A percentile compares a stretch with the other conserved stretches of the same genome.
Evolutionary conservation across 2,113 vertebrate species (phyloP).

Genomic region (Phycodurus eques): DNA sequence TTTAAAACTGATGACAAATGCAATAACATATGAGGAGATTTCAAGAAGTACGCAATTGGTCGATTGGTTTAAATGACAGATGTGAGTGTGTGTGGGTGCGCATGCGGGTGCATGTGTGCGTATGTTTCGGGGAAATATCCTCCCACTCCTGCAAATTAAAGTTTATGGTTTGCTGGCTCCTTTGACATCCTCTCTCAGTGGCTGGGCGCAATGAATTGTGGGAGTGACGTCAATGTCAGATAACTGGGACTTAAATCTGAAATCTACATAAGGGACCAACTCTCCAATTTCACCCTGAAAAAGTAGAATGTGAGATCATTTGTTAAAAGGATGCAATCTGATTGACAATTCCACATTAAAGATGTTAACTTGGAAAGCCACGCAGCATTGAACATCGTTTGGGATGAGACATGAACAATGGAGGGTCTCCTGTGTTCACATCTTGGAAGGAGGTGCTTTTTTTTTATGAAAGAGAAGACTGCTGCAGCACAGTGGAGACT

Average conservation of each 20-base stretch:
- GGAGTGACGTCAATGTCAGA: slow-evolving; percentile 49
- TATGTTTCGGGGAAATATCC: slow-evolving; percentile 21
- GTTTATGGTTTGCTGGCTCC: slow-evolving; percentile 47
- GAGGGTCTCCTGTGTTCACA: too few species aligned
- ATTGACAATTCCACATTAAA: background rate
- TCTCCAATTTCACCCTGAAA: background rate
- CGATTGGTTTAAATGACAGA: background rate
- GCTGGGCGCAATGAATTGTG: slow-evolving; percentile 44
- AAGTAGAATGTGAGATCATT: background rate
- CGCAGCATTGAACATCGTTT: too few species aligned
- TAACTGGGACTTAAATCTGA: slow-evolving; percentile 49
- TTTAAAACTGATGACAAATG: background rate
- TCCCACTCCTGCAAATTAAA: slow-evolving; percentile 44
- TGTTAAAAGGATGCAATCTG: background rate
- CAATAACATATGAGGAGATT: background rate
- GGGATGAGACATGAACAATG: too few species aligned
- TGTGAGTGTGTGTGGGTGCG: background rate
- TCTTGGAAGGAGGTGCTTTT: too few species aligned
- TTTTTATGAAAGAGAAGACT: too few species aligned
- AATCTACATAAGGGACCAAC: background rate
- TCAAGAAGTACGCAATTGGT: background rate
- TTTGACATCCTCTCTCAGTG: slow-evolving; percentile 19
- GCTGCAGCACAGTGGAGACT: too few species aligned
- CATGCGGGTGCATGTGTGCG: slow-evolving; percentile 2
- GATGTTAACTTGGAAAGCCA: background rate